Evolutionary conservation across 2,113 vertebrate genomes (phyloP).

Genomic region (Sarotherodon lohbergeri): DNA sequence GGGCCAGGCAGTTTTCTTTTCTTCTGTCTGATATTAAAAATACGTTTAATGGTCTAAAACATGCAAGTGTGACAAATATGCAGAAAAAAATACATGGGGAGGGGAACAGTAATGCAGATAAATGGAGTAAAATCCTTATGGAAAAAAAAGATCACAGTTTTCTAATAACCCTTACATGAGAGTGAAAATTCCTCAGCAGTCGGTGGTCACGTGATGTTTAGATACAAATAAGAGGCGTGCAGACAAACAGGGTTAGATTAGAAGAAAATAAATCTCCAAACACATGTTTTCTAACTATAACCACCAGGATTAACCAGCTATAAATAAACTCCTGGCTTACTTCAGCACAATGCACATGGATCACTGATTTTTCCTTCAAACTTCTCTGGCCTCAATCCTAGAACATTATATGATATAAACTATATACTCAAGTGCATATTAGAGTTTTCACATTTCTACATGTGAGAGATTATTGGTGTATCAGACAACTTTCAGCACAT

Average conservation of each 20-base stretch:
- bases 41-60: neutral
- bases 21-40: neutral
- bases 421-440: neutral
- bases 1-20: neutral
- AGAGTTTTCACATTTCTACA: neutral
- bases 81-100: neutral
- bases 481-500: neutral
- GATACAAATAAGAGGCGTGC: neutral
- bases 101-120: neutral
- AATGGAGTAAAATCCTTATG: neutral
- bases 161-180: neutral
- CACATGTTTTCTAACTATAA: rapidly evolving
- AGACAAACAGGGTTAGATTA: neutral
- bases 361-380: neutral
- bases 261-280: neutral
- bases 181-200: neutral
- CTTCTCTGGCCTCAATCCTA: neutral
- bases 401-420: neutral
- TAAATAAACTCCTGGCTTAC: neutral
- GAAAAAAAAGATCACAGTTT: neutral
- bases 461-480: neutral
- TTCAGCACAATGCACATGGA: neutral
- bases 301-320: neutral
- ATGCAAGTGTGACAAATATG: neutral
- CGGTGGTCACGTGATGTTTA: neutral